Percentiles rank a stretch among this genome's conserved stretches.
These are phyloP conservation scores for Apodemia duryi DNA, from an alignment of 2,888 invertebrate genomes.

Conservation along the genomic window DNA sequence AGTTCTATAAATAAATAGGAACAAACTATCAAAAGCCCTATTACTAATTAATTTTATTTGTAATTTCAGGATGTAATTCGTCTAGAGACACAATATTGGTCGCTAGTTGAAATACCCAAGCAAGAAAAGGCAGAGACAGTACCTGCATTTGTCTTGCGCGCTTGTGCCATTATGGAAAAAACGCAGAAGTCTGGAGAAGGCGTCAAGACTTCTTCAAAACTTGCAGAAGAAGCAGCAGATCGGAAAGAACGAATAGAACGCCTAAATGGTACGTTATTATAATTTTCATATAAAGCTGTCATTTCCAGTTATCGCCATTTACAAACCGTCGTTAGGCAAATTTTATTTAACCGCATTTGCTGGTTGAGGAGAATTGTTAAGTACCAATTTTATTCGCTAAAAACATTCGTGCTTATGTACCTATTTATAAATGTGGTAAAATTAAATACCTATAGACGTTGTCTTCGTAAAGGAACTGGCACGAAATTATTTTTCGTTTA, in stretches of 20 bases:
- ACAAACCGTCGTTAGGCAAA: background rate
- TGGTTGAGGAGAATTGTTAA: no score
- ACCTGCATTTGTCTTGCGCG: conserved; percentile 92
- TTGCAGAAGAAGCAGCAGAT: conserved; percentile 93
- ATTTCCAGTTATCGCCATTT: background rate
- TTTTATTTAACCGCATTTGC: background rate
- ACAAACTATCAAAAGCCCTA: background rate
- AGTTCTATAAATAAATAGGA: background rate
- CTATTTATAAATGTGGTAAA: no score
- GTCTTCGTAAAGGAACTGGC: no score
- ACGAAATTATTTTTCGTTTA: no score
- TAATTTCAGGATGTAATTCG: conserved; percentile 89
- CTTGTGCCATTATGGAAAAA: conserved; percentile 95
- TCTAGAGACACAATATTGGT: conserved; percentile 96
- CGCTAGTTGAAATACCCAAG: conserved; percentile 93
- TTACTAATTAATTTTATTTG: background rate
- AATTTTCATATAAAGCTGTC: background rate
- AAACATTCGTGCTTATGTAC: no score
- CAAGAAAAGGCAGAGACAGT: conserved; percentile 97
- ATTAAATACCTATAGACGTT: no score
- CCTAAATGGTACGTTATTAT: conserved; percentile 85
- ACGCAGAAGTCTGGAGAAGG: conserved; percentile 94
- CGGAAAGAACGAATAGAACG: conserved; percentile 91
- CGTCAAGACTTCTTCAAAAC: conserved; percentile 89
- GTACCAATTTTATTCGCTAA: no score